Conservation (phyloP, 2,797 vertebrate genomes). For the Muscicapa striata region DNA sequence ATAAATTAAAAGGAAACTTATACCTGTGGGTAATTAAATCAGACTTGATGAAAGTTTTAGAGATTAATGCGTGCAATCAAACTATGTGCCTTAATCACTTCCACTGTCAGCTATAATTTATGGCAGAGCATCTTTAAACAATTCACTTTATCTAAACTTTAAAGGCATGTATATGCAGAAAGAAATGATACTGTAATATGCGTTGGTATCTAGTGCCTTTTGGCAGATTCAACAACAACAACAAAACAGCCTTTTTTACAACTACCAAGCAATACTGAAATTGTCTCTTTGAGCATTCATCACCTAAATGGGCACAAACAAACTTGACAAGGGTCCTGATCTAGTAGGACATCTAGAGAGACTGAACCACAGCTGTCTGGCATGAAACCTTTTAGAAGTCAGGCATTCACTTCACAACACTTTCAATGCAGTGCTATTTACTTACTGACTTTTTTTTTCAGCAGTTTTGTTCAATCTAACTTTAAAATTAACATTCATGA, state of each 20-base stretch:
- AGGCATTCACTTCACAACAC: not conserved
- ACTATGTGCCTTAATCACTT: constrained; percentile 65
- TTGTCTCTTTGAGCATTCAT: not conserved
- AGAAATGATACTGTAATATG: not conserved
- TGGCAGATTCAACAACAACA: not conserved
- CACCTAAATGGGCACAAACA: not conserved
- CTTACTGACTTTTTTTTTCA: not conserved
- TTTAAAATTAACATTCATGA: not conserved
- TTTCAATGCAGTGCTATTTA: not conserved
- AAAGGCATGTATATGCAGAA: not conserved
- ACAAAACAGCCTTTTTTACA: not conserved
- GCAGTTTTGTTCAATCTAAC: not conserved
- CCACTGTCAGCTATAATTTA: constrained; percentile 68
- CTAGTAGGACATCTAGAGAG: not conserved
- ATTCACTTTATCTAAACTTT: constrained; percentile 48
- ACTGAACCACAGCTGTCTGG: not conserved
- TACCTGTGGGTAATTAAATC: constrained; percentile 67
- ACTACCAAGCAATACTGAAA: not conserved
- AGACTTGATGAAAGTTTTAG: constrained; percentile 51
- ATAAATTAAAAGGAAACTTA: constrained; percentile 67
- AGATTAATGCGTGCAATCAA: constrained; percentile 72
- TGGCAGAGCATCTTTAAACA: constrained; percentile 29
- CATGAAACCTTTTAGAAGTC: not conserved
- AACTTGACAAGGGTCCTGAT: not conserved
- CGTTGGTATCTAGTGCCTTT: not conserved